These are phyloP conservation scores for Eudasyphora cyanicolor DNA, from an alignment of 2,888 invertebrate species.

Conservation along the genomic window DNA sequence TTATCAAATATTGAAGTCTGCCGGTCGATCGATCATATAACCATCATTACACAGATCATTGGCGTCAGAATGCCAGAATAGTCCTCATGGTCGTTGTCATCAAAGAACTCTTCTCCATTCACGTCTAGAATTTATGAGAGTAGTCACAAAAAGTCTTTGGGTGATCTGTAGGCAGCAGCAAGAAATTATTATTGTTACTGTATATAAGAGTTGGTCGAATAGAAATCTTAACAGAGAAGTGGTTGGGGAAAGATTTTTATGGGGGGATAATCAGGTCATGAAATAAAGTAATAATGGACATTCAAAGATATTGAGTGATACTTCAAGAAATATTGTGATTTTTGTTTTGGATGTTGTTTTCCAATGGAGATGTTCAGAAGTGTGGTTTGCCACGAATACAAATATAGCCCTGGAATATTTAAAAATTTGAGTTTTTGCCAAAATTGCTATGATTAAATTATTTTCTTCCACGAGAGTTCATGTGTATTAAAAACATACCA, in stretches of 20 bases:
- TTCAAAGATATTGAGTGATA: no score
- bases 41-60: background rate
- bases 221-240: background rate
- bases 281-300: no score
- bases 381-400: no score
- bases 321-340: no score
- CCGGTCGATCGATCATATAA: background rate
- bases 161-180: background rate
- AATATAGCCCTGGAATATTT: no score
- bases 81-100: background rate
- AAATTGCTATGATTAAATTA: no score
- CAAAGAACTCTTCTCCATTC: background rate
- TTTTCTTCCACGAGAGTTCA: no score
- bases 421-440: no score
- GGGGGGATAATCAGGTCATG: no score
- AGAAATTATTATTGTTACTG: background rate
- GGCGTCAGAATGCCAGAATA: background rate
- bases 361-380: no score
- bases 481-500: no score
- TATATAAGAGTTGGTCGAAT: background rate
- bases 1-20: background rate
- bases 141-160: background rate
- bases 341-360: no score
- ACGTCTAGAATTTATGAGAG: background rate
- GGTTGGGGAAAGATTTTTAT: background rate